Conservation (phyloP, 2,797 vertebrate genomes). For the Periophthalmus magnuspinnatus region DNA sequence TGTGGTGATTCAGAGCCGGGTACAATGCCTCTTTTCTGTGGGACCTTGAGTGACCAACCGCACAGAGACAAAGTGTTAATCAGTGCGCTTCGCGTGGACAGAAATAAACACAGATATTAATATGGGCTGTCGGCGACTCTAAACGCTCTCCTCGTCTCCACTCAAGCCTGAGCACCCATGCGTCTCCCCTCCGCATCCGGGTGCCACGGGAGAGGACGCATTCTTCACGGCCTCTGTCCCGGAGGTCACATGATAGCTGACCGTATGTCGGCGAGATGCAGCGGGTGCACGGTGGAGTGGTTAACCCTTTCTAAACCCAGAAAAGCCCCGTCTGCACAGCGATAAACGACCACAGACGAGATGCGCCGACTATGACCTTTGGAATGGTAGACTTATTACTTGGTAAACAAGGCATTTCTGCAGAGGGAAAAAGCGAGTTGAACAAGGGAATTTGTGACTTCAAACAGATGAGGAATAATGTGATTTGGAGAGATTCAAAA, state of each 20-base stretch:
- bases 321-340: not conserved
- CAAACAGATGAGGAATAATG: not conserved
- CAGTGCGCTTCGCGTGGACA: not conserved
- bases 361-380: not conserved
- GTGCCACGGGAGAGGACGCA: not conserved
- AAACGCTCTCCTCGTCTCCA: not conserved
- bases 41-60: constrained; percentile 1
- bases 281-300: not conserved
- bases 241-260: constrained; percentile 4
- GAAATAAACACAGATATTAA: not conserved
- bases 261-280: not conserved
- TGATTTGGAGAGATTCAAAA: not conserved
- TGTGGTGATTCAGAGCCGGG: not conserved
- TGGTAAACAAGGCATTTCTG: not conserved
- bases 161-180: not conserved
- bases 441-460: not conserved
- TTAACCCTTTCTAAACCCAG: not conserved
- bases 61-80: constrained; percentile 1
- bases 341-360: not conserved
- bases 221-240: not conserved
- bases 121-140: not conserved
- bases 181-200: not conserved
- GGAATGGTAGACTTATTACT: not conserved
- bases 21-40: not conserved
- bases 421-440: not conserved